Evolutionary conservation across 1,140 invertebrate species (phyloP), one percentile per base, ranked within the genome.

Genomic region (Andrena cerasifolii): DNA sequence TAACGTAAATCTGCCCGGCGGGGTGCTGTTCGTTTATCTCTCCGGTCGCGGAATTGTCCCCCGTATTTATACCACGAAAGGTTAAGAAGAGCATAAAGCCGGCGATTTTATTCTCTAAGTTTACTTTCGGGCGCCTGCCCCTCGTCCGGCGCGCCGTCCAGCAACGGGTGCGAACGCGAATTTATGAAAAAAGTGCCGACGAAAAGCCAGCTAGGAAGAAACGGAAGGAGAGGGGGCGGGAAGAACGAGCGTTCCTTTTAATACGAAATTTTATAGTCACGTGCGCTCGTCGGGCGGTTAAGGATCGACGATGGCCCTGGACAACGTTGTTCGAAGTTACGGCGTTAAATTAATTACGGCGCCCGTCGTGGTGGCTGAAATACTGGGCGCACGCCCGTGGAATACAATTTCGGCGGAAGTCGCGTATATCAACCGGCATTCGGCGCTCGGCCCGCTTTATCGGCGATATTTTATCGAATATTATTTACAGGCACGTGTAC

Each of bases 401-500:
- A 81, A 79, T 71, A 78, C 72, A 82, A 77, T 83, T 82, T 79
- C 76, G 53, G 31, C 62, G 61, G 28, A 83, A 83, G 82, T 83
- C 76, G 51, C 71, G 66, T 83, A 82, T 66, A 83, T 83, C 80
- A 82, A 47, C 45, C 58, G 65, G 63, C 62, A 68, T 53, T 49
- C 63, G 66, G 63, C n/a, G 51, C 36, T n/a, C n/a, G n/a, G n/a
- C n/a, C 36, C 31, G 74, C 47, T 77, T 82, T 63, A 68, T 67
- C 65, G 76, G 36, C 75, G 66, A 83, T 83, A 79, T 79, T 71
- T 84, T 73, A 84, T 77, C 82, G 82, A 84, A 78, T 84, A 84
- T 84, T 85, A 85, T 84, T 85, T 85, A 85, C 82, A 67, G 72
- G 78, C 59, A 67, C 83, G 72, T 71, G 54, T 65, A 82, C 70